Base-by-base conservation (phyloP, 2,797 vertebrate species). In the Eulemur mongoz region DNA sequence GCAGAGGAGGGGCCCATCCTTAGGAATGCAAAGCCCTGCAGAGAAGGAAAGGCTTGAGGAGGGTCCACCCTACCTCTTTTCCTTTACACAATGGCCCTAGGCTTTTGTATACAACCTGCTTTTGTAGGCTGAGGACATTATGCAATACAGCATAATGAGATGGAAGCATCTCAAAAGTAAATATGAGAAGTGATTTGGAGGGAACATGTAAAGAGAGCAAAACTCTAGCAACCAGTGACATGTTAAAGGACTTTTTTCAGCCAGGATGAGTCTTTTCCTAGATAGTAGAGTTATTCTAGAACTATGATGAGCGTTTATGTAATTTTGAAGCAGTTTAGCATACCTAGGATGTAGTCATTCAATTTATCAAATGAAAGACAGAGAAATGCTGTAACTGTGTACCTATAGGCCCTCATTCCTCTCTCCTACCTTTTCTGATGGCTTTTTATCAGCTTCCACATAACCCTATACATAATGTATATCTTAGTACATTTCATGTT, bases 41-140 rank as follows among this genome's bases (percentile, higher is more conserved):
- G 98, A 97, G 97, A 97, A 98, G 97, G 96, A 98, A 98, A 93
- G 45, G 96, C 92, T 96, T 97, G 95, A 94, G 80, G 91, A 96
- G 96, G 97, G 54, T 88, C 97, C 97, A 96, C 98, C 97, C 97
- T 96, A 90, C 95, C 95, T 95, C 96, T 95, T 93, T 98, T 96
- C 96, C 97, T 97, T 96, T 98, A 93, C 85, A 97, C 98, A 98
- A 94, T 90, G 96, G 83, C 86, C 80, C 76, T 63, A 65, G 52
- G 61, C 50, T 93, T 97, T 95, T 97, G 86, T 97, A 83, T 88
- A 97, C 89, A 98, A 94, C 80, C 91, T 97, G 96, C 93, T 97
- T 98, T 97, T 98, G 96, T 96, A 96, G 96, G 67, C 75, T 85
- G 89, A 94, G 93, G 89, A 96, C 86, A 70, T 97, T 96, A 79